A percentile compares a stretch with the other conserved stretches of the same genome.
Evolutionary conservation across 2,797 vertebrate species (phyloP).

Genomic region (Ciconia nigra): DNA sequence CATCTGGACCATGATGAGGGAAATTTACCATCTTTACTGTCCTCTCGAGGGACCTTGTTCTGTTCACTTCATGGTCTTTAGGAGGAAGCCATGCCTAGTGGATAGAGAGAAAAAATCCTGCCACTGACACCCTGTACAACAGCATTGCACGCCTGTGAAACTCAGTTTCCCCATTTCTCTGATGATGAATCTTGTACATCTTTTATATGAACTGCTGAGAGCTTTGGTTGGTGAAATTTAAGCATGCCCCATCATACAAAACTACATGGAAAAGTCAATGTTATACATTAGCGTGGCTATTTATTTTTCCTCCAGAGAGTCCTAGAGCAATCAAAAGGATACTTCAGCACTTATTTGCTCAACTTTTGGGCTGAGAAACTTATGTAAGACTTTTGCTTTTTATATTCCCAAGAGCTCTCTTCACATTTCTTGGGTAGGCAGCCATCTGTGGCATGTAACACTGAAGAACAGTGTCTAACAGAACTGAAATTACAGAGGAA

Average conservation of each 20-base stretch:
- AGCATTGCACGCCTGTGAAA: not conserved
- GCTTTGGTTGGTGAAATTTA: not conserved
- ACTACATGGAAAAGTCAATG: not conserved
- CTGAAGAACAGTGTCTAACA: not conserved
- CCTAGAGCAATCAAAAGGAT: not conserved
- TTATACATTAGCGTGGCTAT: not conserved
- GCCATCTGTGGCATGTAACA: conserved; percentile 29
- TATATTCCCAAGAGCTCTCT: conserved; percentile 18
- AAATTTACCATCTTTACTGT: not conserved
- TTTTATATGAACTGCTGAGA: not conserved
- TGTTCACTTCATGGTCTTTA: not conserved
- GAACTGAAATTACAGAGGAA: not conserved
- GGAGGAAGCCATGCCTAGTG: not conserved
- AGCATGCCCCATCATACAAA: not conserved
- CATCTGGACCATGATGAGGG: conserved; percentile 23
- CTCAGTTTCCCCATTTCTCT: not conserved
- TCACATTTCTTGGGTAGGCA: conserved; percentile 12
- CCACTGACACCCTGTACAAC: not conserved
- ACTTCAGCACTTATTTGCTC: conserved; percentile 18
- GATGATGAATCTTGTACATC: not conserved
- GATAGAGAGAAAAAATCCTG: not conserved
- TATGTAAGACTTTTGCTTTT: conserved; percentile 32
- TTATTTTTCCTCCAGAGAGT: not conserved
- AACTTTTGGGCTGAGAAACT: conserved; percentile 30
- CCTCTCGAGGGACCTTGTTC: not conserved